Percentiles rank a stretch among this genome's conserved stretches.
Conservation (phyloP, 64 coral and sea anemone species). For the Hydrozoanthus tunicans region DNA sequence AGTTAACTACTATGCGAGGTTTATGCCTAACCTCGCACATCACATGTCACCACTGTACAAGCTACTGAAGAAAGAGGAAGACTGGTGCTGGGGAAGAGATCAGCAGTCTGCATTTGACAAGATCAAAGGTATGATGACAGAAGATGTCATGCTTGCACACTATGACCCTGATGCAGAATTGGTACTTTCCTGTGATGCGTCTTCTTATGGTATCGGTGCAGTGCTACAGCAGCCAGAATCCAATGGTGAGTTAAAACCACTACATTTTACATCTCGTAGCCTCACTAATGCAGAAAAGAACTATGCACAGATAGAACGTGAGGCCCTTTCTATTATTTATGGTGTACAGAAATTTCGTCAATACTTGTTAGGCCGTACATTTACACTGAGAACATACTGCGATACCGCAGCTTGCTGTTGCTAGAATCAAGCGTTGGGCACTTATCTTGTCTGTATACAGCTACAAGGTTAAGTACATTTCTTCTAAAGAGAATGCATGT, state of each 20-base stretch:
- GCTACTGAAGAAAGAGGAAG: neutral
- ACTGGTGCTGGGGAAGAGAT: constrained; percentile 7
- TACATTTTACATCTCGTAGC: constrained; percentile 68
- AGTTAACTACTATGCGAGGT: neutral
- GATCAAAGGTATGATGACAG: constrained; percentile 49
- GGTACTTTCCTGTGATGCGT: constrained; percentile 67
- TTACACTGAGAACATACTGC: constrained; percentile 55
- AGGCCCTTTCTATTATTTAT: constrained; percentile 56
- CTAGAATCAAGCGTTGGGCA: too few relatives aligned
- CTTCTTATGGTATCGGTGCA: constrained; percentile 56
- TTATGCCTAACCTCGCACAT: neutral
- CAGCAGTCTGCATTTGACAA: constrained; percentile 36
- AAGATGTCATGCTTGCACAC: constrained; percentile 48
- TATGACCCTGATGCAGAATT: constrained; percentile 64
- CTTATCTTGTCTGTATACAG: too few relatives aligned
- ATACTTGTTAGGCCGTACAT: constrained; percentile 49
- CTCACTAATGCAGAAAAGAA: constrained; percentile 50
- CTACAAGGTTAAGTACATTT: too few relatives aligned
- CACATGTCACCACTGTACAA: neutral
- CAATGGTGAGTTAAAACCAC: constrained; percentile 59
- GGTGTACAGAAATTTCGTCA: constrained; percentile 63
- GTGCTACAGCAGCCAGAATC: constrained; percentile 40
- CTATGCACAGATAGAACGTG: constrained; percentile 60
- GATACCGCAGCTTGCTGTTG: constrained; percentile 50
- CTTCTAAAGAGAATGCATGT: too few relatives aligned